These are phyloP conservation scores for Odontamblyopus lacepedii DNA, from an alignment of 2,797 vertebrate genomes.

Conservation along the genomic window DNA sequence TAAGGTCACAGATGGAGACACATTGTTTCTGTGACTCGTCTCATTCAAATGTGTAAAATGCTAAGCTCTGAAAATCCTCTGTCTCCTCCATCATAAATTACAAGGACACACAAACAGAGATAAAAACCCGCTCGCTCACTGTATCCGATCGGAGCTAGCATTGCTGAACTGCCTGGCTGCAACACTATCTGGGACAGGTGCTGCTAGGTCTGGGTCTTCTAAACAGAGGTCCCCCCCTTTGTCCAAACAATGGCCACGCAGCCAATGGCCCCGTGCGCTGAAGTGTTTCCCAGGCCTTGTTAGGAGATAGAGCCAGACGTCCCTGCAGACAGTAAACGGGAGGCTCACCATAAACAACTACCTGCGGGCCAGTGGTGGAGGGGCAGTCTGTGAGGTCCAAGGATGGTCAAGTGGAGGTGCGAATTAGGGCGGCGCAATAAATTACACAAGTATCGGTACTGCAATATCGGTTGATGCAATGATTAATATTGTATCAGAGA, in stretches of 20 bases:
- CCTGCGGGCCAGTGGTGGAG: conserved; percentile 43
- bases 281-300: conserved; percentile 59
- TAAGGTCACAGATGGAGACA: background rate
- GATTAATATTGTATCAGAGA: too few species aligned
- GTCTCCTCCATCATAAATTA: conserved; percentile 18
- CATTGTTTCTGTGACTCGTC: conserved; percentile 1
- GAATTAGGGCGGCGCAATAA: background rate
- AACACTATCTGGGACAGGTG: conserved; percentile 65
- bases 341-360: conserved; percentile 65
- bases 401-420: background rate
- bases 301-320: conserved; percentile 63
- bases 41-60: conserved; percentile 15
- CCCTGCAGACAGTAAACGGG: conserved; percentile 65
- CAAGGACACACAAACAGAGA: conserved; percentile 18
- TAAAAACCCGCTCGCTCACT: conserved; percentile 4
- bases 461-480: too few species aligned
- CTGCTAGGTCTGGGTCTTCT: conserved; percentile 65
- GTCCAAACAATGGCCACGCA: conserved; percentile 56
- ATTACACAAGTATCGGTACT: too few species aligned
- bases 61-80: conserved; percentile 17
- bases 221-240: conserved; percentile 47
- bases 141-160: conserved; percentile 25
- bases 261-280: conserved; percentile 40
- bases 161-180: conserved; percentile 30
- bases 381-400: conserved; percentile 48